Evolutionary conservation across 2,888 invertebrate species (phyloP), one percentile per base, ranked within the genome.

Genomic region (Lysandra bellargus): DNA sequence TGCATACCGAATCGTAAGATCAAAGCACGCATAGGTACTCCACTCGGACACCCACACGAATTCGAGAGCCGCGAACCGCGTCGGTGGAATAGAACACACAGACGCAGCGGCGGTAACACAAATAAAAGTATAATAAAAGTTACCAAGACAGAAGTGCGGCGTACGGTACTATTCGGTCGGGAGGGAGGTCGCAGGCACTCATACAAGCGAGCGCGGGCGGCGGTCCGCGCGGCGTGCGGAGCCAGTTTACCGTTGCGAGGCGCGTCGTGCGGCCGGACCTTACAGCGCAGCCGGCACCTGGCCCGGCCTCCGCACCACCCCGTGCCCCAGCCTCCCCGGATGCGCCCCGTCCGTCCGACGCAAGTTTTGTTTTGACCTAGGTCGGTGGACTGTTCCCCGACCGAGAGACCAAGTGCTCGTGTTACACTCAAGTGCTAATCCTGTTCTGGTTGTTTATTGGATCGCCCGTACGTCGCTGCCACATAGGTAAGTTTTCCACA

Each of bases 191-290:
- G 88, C 89, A 91, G 91, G 92, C 93, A 92, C 92, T 91, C 92
- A 88, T 90, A 92, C 92, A 89, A 88, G 91, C 91, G 90, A 90
- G 89, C 91, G 90, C 92, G 93, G 93, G 92, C 92, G 92, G 93
- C 89, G 92, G 90, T 86, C 33, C 69, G 69, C 69, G 69, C 69
- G 89, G 88, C 89, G 89, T 89, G 89, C 90, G 87, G 82, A 89
- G 92, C 90, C 93, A 94, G 94, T 94, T 94, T 94, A 94, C 94
- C 94, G 94, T 94, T 94, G 94, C 90, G 91, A 92, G 94, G 94
- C 94, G 94, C 94, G 92, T 91, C 88, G 93, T 92, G 93, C 93
- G 94, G 94, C 92, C 92, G 93, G 92, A 92, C 92, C 90, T 91
- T 91, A 89, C 91, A 90, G 91, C 91, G 92, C 91, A 91, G 90